Percentiles rank a stretch among this genome's conserved stretches.
phyloP scores from a whole-genome alignment of 2,113 vertebrate species.

The Stomatorhinus ivindoensis region DNA sequence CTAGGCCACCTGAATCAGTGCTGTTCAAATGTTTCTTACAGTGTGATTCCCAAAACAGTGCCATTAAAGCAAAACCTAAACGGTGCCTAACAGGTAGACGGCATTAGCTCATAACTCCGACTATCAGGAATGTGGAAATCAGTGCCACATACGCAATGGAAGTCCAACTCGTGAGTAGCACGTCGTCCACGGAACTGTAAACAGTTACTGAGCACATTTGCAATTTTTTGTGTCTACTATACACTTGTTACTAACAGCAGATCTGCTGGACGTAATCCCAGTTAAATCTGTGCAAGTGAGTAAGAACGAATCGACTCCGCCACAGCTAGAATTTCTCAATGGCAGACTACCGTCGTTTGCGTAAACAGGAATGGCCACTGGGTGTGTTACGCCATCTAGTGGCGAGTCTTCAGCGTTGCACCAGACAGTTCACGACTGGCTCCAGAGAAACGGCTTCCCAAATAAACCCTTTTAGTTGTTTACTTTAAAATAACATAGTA shows the following conservation, averaged over 20 bases:
- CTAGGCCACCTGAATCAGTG: neutral
- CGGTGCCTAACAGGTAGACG: neutral
- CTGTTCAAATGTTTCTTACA: neutral
- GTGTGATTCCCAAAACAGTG: neutral
- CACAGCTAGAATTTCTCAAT: neutral
- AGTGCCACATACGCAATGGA: neutral
- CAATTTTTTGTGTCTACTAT: neutral
- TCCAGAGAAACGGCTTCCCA: neutral
- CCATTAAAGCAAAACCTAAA: neutral
- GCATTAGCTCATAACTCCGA: neutral
- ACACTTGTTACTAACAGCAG: slow-evolving; percentile 12
- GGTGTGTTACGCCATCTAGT: neutral
- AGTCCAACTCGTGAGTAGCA: neutral
- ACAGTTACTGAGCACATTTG: neutral
- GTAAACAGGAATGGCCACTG: neutral
- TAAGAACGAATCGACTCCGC: neutral
- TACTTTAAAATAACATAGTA: neutral
- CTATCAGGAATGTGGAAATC: neutral
- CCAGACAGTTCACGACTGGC: neutral
- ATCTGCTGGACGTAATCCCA: neutral
- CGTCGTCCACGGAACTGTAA: neutral
- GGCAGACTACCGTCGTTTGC: neutral
- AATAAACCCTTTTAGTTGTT: neutral
- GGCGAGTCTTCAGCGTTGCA: neutral
- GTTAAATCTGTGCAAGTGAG: neutral